Conservation (phyloP, 2,113 vertebrate genomes). For the Microcebus lehilahytsara region DNA sequence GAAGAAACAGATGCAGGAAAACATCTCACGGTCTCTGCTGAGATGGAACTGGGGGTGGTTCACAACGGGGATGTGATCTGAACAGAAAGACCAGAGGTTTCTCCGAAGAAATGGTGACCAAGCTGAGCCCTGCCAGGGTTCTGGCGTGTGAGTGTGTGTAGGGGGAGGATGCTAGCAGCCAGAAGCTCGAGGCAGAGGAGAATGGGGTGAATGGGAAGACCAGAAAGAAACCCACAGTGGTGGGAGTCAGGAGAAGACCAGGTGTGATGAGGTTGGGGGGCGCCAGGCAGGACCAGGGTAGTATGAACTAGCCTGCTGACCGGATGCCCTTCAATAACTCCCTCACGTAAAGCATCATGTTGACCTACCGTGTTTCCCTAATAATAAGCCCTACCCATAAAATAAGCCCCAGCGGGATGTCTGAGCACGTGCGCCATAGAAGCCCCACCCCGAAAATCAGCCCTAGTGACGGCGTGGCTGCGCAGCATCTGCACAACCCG, state of each 20-base stretch:
- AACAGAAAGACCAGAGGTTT: background rate
- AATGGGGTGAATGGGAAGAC: background rate
- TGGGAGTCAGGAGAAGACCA: background rate
- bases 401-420: too few species aligned
- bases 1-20: background rate
- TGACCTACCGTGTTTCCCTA: background rate
- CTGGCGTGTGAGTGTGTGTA: background rate
- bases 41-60: background rate
- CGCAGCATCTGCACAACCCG: too few species aligned
- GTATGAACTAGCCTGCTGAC: background rate
- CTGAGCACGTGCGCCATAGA: too few species aligned
- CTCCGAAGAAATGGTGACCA: background rate
- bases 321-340: background rate
- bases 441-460: too few species aligned
- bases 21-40: background rate
- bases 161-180: background rate
- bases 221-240: background rate
- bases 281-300: background rate
- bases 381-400: too few species aligned
- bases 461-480: too few species aligned
- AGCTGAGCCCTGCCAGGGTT: background rate
- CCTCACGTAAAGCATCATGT: too few species aligned
- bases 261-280: background rate
- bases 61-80: fast-evolving
- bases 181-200: background rate